Evolutionary conservation across 2,888 invertebrate genomes (phyloP), one percentile per base, ranked within the genome.

Genomic region (Plagodis dolabraria): DNA sequence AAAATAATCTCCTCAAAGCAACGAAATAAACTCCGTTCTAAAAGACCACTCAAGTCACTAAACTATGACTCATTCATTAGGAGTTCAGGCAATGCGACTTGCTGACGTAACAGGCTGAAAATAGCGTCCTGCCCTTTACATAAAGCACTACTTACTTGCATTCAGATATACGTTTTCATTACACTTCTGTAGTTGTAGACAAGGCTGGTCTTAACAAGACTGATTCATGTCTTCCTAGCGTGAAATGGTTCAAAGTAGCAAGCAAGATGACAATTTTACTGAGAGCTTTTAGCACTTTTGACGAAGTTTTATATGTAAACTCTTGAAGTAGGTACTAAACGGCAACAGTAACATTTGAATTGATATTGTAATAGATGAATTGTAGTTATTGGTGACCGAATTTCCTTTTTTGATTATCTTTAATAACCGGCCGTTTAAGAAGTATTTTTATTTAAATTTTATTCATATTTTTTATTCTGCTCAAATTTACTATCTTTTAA

Each of bases 91-190:
- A 59, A 47, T 53, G 56, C 47, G 45, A 48, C 42, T 54, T n/a
- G 40, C 43, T 60, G 64, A 64, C 55, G 64, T 60, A 58, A 60
- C 38, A 6, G 10, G 55, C 55, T 64, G 50, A 53, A 60, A 64
- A 64, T 64, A 64, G 36, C 55, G 47, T 8, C 44, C n/a, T 56
- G 60, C 53, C 56, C 60, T 58, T 64, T 63, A n/a, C 43, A 58
- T 50, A 53, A 58, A 57, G 36, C 38, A 43, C 47, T 47, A 47
- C 49, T 44, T 22, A 49, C 51, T 55, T 55, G 52, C 48, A 52
- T 7, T 55, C 7, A n/a, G 51, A 43, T 55, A 40, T 55, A 54
- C 54, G 47, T 54, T 42, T 55, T 47, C 51, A 51, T 50, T 46
- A 34, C 34, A 40, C 43, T 36, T 0, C 36, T 36, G 36, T 22